Conservation (phyloP, 2,888 invertebrate genomes). For the Strigamia crassipes region DNA sequence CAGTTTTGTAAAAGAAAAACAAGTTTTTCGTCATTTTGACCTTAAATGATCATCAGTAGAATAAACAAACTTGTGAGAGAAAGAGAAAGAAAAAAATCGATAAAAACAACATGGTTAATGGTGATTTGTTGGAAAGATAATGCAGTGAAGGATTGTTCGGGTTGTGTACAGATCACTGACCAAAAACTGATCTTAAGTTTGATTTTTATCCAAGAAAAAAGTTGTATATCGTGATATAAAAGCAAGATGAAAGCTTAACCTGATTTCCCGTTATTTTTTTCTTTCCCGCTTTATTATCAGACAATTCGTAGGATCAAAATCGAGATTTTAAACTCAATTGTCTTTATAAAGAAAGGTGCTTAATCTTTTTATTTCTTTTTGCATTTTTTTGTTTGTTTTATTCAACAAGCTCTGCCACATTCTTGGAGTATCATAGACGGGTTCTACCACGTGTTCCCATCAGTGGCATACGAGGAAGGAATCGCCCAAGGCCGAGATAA, state of each 20-base stretch:
- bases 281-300: neutral
- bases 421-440: slow-evolving; percentile 5
- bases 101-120: neutral
- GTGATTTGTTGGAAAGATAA: neutral
- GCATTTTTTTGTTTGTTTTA: too few species aligned
- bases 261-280: neutral
- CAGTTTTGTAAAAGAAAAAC: neutral
- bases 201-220: neutral
- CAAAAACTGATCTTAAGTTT: neutral
- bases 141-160: neutral
- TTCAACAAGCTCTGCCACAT: slow-evolving; percentile 18
- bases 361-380: neutral
- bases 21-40: neutral
- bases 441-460: neutral
- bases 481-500: slow-evolving; percentile 25
- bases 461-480: slow-evolving; percentile 3
- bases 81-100: neutral
- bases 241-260: slow-evolving; percentile 7
- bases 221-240: slow-evolving; percentile 12
- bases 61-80: neutral
- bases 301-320: neutral
- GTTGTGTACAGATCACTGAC: neutral
- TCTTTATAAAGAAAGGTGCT: slow-evolving; percentile 39
- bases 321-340: slow-evolving; percentile 31
- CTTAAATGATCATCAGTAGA: neutral